Conservation (phyloP, 92 coral and sea anemone species). For the Epizoanthus ramosus region DNA sequence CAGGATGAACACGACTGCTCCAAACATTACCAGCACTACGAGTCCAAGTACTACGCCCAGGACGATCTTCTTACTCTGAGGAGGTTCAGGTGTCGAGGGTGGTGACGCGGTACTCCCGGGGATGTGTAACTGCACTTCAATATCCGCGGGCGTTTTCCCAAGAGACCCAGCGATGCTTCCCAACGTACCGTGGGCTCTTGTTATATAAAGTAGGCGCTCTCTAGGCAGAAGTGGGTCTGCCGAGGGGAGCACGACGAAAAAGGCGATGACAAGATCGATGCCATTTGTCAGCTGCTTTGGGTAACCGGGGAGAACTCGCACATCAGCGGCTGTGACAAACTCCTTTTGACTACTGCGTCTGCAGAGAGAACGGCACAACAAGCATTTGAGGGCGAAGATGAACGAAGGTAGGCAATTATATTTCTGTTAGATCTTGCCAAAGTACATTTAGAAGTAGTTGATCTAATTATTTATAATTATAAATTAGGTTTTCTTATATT, state of each 20-base stretch:
- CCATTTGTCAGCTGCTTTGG: conserved; percentile 9
- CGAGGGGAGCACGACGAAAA: neutral
- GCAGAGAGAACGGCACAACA: neutral
- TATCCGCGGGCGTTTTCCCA: conserved; percentile 24
- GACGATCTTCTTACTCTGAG: neutral
- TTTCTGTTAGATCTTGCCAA: too few relatives aligned
- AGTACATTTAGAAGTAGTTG: too few relatives aligned
- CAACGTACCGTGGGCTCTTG: neutral
- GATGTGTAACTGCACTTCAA: neutral
- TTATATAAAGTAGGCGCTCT: neutral
- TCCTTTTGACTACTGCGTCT: neutral
- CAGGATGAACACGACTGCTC: neutral
- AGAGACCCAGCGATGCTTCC: neutral
- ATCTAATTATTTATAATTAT: too few relatives aligned
- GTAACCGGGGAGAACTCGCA: conserved; percentile 17
- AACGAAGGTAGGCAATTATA: too few relatives aligned
- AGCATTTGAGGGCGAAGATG: too few relatives aligned
- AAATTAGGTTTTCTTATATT: too few relatives aligned
- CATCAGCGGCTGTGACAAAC: neutral
- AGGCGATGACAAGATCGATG: conserved; percentile 19
- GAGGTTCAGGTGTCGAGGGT: neutral
- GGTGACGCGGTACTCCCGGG: neutral
- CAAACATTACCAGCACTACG: neutral
- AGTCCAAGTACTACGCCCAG: conserved; percentile 11
- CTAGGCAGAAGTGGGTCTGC: neutral